A percentile compares a stretch with the other conserved stretches of the same genome.
phyloP scores from a whole-genome alignment of 1,140 invertebrate genomes.

The Drosophila eugracilis region DNA sequence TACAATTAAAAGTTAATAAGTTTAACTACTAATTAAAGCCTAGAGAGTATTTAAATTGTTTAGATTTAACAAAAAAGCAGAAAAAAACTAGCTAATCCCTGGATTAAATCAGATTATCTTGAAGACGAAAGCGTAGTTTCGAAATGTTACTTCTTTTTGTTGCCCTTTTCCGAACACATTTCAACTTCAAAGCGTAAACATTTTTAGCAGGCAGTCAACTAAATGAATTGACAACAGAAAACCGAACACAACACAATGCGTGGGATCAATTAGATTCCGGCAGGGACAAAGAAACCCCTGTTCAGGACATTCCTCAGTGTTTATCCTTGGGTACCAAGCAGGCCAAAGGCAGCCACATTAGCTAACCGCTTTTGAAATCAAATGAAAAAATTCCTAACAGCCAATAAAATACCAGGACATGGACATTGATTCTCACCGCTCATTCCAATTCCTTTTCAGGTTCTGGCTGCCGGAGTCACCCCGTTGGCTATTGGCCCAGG shows the following conservation, averaged over 20 bases:
- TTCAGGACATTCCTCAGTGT: conserved; percentile 58
- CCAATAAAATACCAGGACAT: conserved; percentile 65
- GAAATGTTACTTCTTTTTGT: conserved; percentile 2
- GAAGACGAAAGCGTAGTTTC: background rate
- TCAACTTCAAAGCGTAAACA: conserved; percentile 43
- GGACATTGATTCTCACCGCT: conserved; percentile 44
- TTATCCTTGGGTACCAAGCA: conserved; percentile 33
- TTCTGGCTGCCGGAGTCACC: conserved; percentile 93
- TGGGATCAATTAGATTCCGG: conserved; percentile 70
- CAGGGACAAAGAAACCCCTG: conserved; percentile 59
- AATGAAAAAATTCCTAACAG: conserved; percentile 73
- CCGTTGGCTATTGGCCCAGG: conserved; percentile 92
- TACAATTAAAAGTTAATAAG: no score
- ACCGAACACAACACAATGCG: conserved; percentile 37
- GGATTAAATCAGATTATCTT: background rate
- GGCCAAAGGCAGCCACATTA: conserved; percentile 44
- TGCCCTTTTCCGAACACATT: background rate
- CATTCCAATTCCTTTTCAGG: conserved; percentile 81
- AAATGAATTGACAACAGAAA: conserved; percentile 62
- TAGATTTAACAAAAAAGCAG: background rate
- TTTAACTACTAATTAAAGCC: no score
- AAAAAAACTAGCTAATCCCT: background rate
- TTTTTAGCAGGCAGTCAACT: conserved; percentile 60
- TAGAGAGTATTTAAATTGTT: background rate
- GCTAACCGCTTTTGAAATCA: conserved; percentile 53